Percentiles rank a stretch among this genome's conserved stretches.
Conservation (phyloP, 2,113 vertebrate genomes). For the Lepisosteus oculatus region DNA sequence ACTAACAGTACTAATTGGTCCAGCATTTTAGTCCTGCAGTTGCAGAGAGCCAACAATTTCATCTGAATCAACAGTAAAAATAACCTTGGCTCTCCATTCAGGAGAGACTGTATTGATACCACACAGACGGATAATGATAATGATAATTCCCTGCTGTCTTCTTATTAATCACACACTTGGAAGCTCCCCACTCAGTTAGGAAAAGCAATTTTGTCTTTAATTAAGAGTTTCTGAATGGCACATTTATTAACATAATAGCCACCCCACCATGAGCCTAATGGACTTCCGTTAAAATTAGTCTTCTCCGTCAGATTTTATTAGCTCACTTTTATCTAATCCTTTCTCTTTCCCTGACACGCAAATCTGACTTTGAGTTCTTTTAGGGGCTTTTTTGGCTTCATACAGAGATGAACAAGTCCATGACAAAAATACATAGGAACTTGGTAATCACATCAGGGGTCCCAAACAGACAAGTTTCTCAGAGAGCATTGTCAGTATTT, state of each 20-base stretch:
- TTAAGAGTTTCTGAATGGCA: slow-evolving; percentile 6
- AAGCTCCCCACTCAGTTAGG: neutral
- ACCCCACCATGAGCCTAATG: neutral
- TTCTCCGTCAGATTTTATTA: slow-evolving; percentile 1
- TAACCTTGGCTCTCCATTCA: neutral
- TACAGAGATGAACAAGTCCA: too few species aligned
- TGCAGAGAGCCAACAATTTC: too few species aligned
- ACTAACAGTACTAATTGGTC: too few species aligned
- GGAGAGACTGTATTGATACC: neutral
- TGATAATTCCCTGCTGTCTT: neutral
- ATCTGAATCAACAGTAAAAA: neutral
- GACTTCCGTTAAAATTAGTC: neutral
- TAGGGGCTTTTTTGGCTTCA: too few species aligned
- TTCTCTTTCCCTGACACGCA: neutral
- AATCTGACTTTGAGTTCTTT: neutral
- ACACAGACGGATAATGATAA: slow-evolving; percentile 3
- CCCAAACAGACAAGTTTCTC: too few species aligned
- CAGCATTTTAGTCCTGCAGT: too few species aligned
- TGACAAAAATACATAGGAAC: too few species aligned
- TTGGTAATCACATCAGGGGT: too few species aligned
- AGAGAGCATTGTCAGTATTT: too few species aligned
- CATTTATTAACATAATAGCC: slow-evolving; percentile 4
- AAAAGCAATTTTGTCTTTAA: slow-evolving; percentile 11
- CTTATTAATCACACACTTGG: slow-evolving; percentile 4
- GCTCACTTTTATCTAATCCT: neutral